A percentile compares a stretch with the other conserved stretches of the same genome.
Evolutionary conservation across 2,888 invertebrate genomes (phyloP).

Genomic region (Metopia argyrocephala): DNA sequence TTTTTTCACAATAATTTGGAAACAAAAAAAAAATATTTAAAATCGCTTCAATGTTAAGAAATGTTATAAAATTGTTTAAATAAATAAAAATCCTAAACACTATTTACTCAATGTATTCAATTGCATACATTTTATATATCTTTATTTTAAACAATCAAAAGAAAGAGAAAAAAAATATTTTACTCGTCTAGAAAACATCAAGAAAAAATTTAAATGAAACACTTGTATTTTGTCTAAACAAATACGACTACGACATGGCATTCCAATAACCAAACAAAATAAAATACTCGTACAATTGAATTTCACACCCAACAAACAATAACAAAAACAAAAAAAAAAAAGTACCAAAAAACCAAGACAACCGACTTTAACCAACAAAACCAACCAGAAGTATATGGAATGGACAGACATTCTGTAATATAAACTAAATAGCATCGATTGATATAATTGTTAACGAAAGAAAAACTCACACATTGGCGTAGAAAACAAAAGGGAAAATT

Average conservation of each 20-base stretch:
- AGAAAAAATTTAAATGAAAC: conserved; percentile 29
- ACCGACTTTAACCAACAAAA: conserved; percentile 2
- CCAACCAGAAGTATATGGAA: not conserved
- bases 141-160: not conserved
- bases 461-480: not conserved
- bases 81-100: conserved; percentile 7
- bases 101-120: not conserved
- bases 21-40: not conserved
- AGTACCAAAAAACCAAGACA: conserved; percentile 1
- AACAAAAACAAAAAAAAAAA: conserved; percentile 3
- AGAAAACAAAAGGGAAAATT: not conserved
- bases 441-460: not conserved
- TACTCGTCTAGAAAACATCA: not conserved
- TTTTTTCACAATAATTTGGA: not conserved
- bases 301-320: conserved; percentile 7
- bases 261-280: conserved; percentile 8
- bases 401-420: not conserved
- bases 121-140: not conserved
- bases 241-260: conserved; percentile 29
- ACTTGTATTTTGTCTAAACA: conserved; percentile 60
- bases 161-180: not conserved
- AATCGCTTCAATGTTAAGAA: not conserved
- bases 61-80: conserved; percentile 31
- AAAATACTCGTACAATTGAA: conserved; percentile 13
- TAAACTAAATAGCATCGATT: not conserved